phyloP scores from a whole-genome alignment of 2,797 vertebrate species.

The Gephyroberyx darwinii region DNA sequence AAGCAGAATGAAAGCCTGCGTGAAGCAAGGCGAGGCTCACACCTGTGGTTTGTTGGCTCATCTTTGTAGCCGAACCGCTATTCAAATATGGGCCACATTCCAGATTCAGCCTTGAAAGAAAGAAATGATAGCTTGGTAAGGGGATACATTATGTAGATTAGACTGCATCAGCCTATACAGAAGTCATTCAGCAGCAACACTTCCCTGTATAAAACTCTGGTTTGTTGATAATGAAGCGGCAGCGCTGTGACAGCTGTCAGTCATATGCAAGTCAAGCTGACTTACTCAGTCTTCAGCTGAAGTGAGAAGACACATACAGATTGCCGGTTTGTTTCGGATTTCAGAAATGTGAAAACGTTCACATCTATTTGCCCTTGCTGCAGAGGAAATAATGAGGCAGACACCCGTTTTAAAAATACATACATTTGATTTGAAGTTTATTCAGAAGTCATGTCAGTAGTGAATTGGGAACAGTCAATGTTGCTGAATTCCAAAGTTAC shows the following conservation, averaged over 20 bases:
- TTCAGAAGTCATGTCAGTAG: constrained; percentile 87
- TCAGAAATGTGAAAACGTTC: constrained; percentile 34
- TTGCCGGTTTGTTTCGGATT: constrained; percentile 31
- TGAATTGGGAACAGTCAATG: constrained; percentile 79
- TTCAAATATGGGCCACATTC: constrained; percentile 32
- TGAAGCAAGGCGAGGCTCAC: constrained; percentile 16
- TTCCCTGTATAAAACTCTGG: not conserved
- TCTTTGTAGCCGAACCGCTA: not conserved
- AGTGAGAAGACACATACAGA: constrained; percentile 21
- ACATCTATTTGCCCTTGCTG: constrained; percentile 25
- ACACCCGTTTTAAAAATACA: constrained; percentile 74
- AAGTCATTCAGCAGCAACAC: constrained; percentile 7
- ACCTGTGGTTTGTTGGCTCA: constrained; percentile 28
- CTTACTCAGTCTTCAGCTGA: constrained; percentile 11
- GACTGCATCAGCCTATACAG: constrained; percentile 30
- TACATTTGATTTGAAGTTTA: constrained; percentile 80
- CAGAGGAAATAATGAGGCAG: constrained; percentile 53
- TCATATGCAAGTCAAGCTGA: constrained; percentile 35
- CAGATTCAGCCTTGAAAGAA: constrained; percentile 28
- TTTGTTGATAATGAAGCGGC: constrained; percentile 40
- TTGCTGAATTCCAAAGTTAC: constrained; percentile 79
- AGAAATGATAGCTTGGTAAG: constrained; percentile 20
- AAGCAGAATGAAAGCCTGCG: constrained; percentile 6
- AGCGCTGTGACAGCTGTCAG: constrained; percentile 49
- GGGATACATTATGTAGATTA: constrained; percentile 60